Evolutionary conservation across 2,888 invertebrate genomes (phyloP).

Genomic region (Drosophila yooni): DNA sequence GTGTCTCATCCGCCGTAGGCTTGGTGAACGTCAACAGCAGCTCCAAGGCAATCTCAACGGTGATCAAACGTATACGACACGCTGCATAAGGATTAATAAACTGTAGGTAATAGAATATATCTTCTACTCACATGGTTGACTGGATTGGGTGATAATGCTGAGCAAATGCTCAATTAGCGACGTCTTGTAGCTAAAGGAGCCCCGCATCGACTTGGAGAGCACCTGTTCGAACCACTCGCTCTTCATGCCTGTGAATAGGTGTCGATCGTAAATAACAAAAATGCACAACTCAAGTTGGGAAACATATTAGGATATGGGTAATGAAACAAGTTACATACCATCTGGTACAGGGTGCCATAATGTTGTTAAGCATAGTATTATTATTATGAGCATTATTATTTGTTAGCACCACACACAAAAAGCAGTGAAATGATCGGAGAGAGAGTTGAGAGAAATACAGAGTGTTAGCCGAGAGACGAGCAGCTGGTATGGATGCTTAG

Average conservation of each 20-base stretch:
- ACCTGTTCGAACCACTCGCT: slow-evolving; percentile 92
- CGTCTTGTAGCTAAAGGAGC: slow-evolving; percentile 91
- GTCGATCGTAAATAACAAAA: slow-evolving; percentile 61
- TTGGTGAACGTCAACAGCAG: slow-evolving; percentile 90
- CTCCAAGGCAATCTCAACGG: slow-evolving; percentile 94
- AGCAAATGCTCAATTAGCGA: slow-evolving; percentile 93
- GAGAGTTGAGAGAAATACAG: slow-evolving; percentile 31
- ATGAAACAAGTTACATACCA: slow-evolving; percentile 76
- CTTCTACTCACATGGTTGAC: slow-evolving; percentile 90
- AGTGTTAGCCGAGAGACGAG: slow-evolving; percentile 32
- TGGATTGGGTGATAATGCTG: slow-evolving; percentile 92
- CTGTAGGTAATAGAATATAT: background rate
- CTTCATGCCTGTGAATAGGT: slow-evolving; percentile 89
- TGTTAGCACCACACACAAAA: slow-evolving; percentile 54
- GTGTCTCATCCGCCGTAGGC: slow-evolving; percentile 72
- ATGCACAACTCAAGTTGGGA: background rate
- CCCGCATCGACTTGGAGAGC: slow-evolving; percentile 87
- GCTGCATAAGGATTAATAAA: slow-evolving; percentile 85
- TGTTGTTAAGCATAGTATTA: slow-evolving; percentile 29
- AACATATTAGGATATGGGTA: slow-evolving; percentile 46
- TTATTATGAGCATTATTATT: slow-evolving; percentile 3
- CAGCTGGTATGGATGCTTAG: slow-evolving; percentile 4
- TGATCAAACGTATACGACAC: slow-evolving; percentile 95
- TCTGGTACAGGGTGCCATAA: slow-evolving; percentile 67
- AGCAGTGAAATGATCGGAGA: slow-evolving; percentile 57